Evolutionary conservation across 2,113 vertebrate species (phyloP).

Genomic region (Chelonoidis abingdonii): DNA sequence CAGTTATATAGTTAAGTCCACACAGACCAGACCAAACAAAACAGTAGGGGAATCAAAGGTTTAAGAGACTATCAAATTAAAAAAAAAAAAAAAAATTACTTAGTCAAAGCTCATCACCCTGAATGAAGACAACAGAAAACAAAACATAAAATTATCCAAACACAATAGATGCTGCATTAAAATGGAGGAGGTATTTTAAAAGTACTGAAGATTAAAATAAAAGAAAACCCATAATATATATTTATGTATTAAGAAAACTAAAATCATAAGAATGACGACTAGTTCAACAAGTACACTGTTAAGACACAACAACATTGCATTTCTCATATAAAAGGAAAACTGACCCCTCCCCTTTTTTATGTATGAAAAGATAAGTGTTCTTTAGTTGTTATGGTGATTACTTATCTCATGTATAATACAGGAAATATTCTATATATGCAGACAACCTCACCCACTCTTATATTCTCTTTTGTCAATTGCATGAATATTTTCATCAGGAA

Average conservation of each 20-base stretch:
- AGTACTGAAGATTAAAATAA: background rate
- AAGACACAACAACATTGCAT: background rate
- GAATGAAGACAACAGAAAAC: background rate
- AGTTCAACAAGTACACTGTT: background rate
- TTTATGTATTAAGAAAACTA: slow-evolving; percentile 4
- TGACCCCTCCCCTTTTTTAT: slow-evolving; percentile 1
- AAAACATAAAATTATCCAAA: background rate
- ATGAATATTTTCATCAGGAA: background rate
- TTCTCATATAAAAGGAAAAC: background rate
- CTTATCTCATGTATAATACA: background rate
- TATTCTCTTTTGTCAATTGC: background rate
- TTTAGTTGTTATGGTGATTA: too few relatives aligned
- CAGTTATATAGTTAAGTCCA: background rate
- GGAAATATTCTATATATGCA: background rate
- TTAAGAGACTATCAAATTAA: background rate
- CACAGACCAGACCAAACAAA: background rate
- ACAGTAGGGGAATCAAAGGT: background rate
- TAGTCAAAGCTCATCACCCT: background rate
- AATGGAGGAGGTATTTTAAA: background rate
- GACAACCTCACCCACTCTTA: background rate
- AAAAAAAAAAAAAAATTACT: background rate
- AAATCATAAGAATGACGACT: accelerated
- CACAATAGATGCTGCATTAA: background rate
- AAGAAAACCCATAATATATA: background rate
- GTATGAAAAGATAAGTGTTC: background rate